Evolutionary conservation across 2,888 invertebrate genomes (phyloP), one percentile per base, ranked within the genome.

Genomic region (Agrotis puta): DNA sequence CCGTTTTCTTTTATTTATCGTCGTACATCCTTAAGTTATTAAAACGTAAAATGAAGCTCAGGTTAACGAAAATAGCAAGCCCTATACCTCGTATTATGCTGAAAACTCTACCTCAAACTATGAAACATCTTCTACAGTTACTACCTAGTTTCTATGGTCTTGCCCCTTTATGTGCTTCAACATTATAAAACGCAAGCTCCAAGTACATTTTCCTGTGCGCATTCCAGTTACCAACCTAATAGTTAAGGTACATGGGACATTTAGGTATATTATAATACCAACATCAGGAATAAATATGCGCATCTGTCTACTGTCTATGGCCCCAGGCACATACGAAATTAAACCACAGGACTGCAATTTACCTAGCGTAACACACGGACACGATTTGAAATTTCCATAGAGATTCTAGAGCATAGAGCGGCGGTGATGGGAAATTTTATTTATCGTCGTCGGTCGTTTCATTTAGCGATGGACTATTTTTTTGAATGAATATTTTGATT

Each of bases 261-360:
- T 80, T 76, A 9, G 39, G 39, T 39, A 76, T 74, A 77, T 83
- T 85, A 83, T 77, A 77, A 83, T 84, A 70, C 73, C 77, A 61
- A 54, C 71, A 70, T 77, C 68, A 53, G 58, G 50, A 64, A 75
- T 81, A 78, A 82, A 83, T 78, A 87, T 79, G 73, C 66, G 62
- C 70, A 74, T 71, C 56, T 77, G 77, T 74, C 79, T 83, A 53
- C 70, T 65, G 82, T 77, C 82, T 80, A 81, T 82, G 62, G 82
- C 88, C 73, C 58, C 71, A 39, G 83, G 88, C 87, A 69, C 50
- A 72, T 70, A 73, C 64, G 77, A 79, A 86, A 87, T 88, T 88
- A 88, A 84, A 87, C 85, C 83, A 79, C 85, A 84, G 82, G 76
- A 81, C 81, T 84, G 81, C 74, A 81, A 79, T 84, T 84, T 78